Conservation (phyloP, 1,140 invertebrate species). For the Berghia stephanieae region DNA sequence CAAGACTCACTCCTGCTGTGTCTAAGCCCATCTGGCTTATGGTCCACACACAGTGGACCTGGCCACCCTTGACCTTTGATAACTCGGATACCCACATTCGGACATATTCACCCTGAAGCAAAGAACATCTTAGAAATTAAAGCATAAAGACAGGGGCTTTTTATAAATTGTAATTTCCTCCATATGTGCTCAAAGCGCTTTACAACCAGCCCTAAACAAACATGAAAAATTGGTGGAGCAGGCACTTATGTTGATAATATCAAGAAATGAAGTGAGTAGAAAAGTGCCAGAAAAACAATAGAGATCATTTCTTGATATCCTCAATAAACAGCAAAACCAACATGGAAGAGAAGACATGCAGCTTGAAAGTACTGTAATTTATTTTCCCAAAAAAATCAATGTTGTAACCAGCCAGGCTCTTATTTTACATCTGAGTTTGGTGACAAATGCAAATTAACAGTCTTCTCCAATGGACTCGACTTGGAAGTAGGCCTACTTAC, state of each 20-base stretch:
- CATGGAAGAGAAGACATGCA: neutral
- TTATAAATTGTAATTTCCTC: too few relatives aligned
- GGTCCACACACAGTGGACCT: slow-evolving; percentile 53
- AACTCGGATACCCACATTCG: slow-evolving; percentile 54
- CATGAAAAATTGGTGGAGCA: too few relatives aligned
- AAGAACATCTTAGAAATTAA: neutral
- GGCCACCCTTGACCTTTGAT: slow-evolving; percentile 42
- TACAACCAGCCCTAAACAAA: too few relatives aligned
- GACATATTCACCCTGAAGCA: slow-evolving; percentile 51
- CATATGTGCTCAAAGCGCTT: too few relatives aligned
- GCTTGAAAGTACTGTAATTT: neutral
- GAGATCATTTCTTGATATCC: too few relatives aligned
- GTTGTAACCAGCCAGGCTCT: neutral
- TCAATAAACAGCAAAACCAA: neutral
- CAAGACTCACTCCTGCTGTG: slow-evolving; percentile 42
- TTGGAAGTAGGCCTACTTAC: too few relatives aligned
- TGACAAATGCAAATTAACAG: neutral
- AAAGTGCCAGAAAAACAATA: too few relatives aligned
- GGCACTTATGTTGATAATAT: too few relatives aligned
- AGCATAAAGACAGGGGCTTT: neutral
- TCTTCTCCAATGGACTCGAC: too few relatives aligned
- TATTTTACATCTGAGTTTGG: neutral
- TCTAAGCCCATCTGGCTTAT: slow-evolving; percentile 37
- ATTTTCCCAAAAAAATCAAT: neutral
- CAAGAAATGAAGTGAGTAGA: too few relatives aligned